Evolutionary conservation across 2,888 invertebrate species (phyloP).

Genomic region (Dione vanillae): DNA sequence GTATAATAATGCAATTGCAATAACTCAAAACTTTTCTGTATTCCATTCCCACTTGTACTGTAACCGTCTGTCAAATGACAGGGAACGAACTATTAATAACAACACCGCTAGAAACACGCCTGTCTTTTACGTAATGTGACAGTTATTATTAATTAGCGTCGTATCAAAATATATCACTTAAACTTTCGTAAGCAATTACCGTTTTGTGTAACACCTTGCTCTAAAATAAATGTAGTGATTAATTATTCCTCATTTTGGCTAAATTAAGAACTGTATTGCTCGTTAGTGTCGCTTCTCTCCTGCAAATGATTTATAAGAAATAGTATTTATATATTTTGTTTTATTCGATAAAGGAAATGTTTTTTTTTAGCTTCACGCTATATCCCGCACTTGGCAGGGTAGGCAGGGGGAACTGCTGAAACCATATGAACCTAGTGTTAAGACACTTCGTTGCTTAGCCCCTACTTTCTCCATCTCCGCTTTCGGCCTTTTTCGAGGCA

Average conservation of each 20-base stretch:
- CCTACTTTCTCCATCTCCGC: too few species aligned
- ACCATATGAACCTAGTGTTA: too few species aligned
- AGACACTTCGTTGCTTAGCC: too few species aligned
- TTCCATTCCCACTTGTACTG: not conserved
- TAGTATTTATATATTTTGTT: too few species aligned
- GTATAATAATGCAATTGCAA: not conserved
- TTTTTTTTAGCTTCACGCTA: too few species aligned
- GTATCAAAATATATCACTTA: slow-evolving; percentile 16
- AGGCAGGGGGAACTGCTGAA: too few species aligned
- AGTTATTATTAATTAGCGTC: slow-evolving; percentile 36
- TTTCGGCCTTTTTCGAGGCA: too few species aligned
- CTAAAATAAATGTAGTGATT: not conserved
- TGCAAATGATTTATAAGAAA: too few species aligned
- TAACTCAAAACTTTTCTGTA: not conserved
- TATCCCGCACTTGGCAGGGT: too few species aligned
- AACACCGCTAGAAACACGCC: slow-evolving; percentile 19
- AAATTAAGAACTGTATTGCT: not conserved
- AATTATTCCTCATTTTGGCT: not conserved
- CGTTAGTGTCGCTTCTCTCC: not conserved
- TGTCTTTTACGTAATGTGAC: slow-evolving; percentile 33
- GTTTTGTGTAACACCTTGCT: not conserved
- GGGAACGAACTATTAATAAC: slow-evolving; percentile 19
- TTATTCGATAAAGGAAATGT: too few species aligned
- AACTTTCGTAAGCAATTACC: slow-evolving; percentile 13
- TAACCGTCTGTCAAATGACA: slow-evolving; percentile 11